Evolutionary conservation across 2,888 invertebrate species (phyloP).

Genomic region (Rhaphigaster nebulosa): DNA sequence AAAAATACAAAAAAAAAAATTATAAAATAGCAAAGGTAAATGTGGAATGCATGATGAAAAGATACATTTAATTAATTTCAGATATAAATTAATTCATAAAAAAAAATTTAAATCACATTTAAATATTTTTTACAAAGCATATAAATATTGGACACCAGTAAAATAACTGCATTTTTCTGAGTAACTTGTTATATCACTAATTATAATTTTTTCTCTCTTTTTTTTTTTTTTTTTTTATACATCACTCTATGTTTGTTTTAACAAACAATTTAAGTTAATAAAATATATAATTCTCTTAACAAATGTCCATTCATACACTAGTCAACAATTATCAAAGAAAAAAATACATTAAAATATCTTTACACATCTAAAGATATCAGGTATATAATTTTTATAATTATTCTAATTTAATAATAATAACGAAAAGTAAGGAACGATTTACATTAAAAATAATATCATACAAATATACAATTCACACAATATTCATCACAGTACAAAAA

Average conservation of each 20-base stretch:
- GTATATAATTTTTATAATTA: background rate
- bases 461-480: slow-evolving; percentile 5
- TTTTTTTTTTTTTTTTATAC: background rate
- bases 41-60: slow-evolving; percentile 7
- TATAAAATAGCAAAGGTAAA: too few species aligned
- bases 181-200: background rate
- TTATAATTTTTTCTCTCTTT: background rate
- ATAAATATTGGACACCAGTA: background rate
- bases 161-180: background rate
- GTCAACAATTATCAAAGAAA: slow-evolving; percentile 45
- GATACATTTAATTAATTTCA: background rate
- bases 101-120: background rate
- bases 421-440: slow-evolving; percentile 19
- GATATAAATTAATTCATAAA: background rate
- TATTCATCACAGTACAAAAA: slow-evolving; percentile 46
- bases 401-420: slow-evolving; percentile 33
- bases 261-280: slow-evolving; percentile 41
- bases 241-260: slow-evolving; percentile 12
- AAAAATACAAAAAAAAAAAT: background rate
- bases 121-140: background rate
- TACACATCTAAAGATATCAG: slow-evolving; percentile 26
- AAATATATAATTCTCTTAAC: slow-evolving; percentile 46
- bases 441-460: slow-evolving; percentile 42
- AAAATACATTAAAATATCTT: slow-evolving; percentile 39
- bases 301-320: slow-evolving; percentile 41